Evolutionary conservation across 2,888 invertebrate species (phyloP).

Genomic region (Philereme transversata): DNA sequence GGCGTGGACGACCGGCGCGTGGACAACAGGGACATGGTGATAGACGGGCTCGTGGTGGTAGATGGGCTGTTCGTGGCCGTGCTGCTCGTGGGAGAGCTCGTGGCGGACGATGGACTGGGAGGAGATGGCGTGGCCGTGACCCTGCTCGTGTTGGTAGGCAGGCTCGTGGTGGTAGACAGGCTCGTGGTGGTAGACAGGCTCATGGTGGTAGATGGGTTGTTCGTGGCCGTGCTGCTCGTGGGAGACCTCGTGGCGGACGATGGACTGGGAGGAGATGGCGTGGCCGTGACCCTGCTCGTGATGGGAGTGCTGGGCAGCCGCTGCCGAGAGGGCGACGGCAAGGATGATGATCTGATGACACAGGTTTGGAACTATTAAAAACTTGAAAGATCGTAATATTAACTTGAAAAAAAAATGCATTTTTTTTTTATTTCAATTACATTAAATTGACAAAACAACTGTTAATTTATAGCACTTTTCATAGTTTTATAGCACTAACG

Average conservation of each 20-base stretch:
- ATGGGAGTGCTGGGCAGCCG: conserved; percentile 42
- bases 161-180: conserved; percentile 39
- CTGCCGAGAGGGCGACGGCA: conserved; percentile 41
- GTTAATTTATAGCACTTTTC: too few relatives aligned
- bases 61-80: conserved; percentile 19
- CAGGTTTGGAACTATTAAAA: background rate
- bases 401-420: too few relatives aligned
- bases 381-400: background rate
- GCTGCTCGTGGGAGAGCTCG: conserved; percentile 41
- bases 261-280: conserved; percentile 51
- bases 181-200: conserved; percentile 19
- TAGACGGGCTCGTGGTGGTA: conserved; percentile 31
- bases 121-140: conserved; percentile 46
- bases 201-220: background rate
- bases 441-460: too few relatives aligned
- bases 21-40: conserved; percentile 36
- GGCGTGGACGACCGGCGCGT: conserved; percentile 34
- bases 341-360: conserved; percentile 39
- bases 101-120: conserved; percentile 50
- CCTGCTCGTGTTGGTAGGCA: too few relatives aligned
- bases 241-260: conserved; percentile 44
- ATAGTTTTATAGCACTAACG: too few relatives aligned
- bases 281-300: conserved; percentile 47
- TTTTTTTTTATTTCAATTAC: too few relatives aligned
- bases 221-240: conserved; percentile 31